Percentiles rank a stretch among this genome's conserved stretches.
These are phyloP conservation scores for Zaprionus camerounensis DNA, from an alignment of 1,140 invertebrate genomes.

Conservation along the genomic window DNA sequence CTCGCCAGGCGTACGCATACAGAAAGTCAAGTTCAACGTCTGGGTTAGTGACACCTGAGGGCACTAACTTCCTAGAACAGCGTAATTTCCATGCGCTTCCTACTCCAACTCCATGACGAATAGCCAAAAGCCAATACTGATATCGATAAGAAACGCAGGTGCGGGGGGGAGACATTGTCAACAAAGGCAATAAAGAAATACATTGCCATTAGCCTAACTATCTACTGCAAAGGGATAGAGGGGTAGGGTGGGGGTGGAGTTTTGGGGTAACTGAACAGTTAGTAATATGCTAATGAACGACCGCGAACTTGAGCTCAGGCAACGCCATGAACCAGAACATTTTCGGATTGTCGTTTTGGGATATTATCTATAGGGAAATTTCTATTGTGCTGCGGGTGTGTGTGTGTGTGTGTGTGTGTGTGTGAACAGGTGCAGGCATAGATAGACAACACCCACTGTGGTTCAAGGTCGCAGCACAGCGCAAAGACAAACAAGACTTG, in stretches of 20 bases:
- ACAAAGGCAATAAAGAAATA: conserved; percentile 42
- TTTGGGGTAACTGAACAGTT: conserved; percentile 37
- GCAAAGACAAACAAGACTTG: conserved; percentile 33
- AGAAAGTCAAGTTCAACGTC: conserved; percentile 75
- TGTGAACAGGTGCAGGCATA: conserved; percentile 62
- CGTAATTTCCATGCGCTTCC: conserved; percentile 27
- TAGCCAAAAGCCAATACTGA: conserved; percentile 25
- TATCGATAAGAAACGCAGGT: conserved; percentile 68
- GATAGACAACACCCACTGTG: conserved; percentile 49
- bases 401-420: conserved; percentile 41
- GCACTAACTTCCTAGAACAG: conserved; percentile 46
- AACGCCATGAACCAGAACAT: conserved; percentile 56
- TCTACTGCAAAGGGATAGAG: not conserved
- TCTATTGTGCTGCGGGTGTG: conserved; percentile 41
- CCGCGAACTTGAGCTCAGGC: conserved; percentile 72
- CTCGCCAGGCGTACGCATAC: conserved; percentile 13
- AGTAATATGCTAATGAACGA: conserved; percentile 77
- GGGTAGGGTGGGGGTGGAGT: conserved; percentile 14
- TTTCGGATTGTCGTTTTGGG: conserved; percentile 17
- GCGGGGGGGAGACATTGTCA: conserved; percentile 17
- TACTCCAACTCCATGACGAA: conserved; percentile 18
- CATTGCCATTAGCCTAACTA: conserved; percentile 70
- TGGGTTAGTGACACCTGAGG: conserved; percentile 71
- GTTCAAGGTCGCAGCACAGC: conserved; percentile 66
- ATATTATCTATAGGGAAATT: conserved; percentile 61